Base-by-base conservation (phyloP, 2,888 invertebrate species). In the Ichneumoninae sp. region DNA sequence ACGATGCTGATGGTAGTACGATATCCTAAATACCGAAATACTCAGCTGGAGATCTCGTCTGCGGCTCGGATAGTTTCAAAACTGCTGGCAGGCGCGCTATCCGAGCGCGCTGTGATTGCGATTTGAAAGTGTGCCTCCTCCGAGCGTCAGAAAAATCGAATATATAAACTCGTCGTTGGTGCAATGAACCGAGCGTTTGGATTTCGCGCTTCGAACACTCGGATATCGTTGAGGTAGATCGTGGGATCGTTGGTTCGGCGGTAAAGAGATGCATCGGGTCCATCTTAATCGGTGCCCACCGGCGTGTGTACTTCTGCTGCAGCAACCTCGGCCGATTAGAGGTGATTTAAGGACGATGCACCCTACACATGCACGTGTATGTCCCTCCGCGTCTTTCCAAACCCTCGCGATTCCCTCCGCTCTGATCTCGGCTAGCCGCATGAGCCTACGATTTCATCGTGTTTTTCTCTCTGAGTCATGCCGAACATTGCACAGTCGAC, bases 211-310 rank as follows among this genome's bases (percentile, higher is more conserved):
- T 52, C 30, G 47, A n/a, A 36, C 40, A 10, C 22, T 16, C 19
- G 60, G 77, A 82, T 82, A 82, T 82, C 82, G 66, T 82, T 71
- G 82, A 71, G 82, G 66, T 77, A 66, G 82, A 82, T 82, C 82
- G 82, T 82, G 82, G 82, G 82, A 82, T 82, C 76, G 77, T 80
- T 80, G 66, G 65, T 77, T 74, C 26, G 71, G 19, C 13, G 30
- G 47, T 68, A n/a, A 44, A 72, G 65, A 57, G 71, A 71, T 57
- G 70, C 77, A 82, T 82, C 82, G 82, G 77, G 82, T 77, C 77
- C 82, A 82, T 82, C 82, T 82, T 82, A 82, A 82, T 82, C 82
- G 82, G 50, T 77, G 77, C 36, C 68, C 22, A 16, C 54, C 68
- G 57, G 10, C 74, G 72, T 22, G 19, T 74, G 26, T 26, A 19